These are phyloP conservation scores for Andrena camellia DNA, from an alignment of 2,888 invertebrate species.

Conservation along the genomic window DNA sequence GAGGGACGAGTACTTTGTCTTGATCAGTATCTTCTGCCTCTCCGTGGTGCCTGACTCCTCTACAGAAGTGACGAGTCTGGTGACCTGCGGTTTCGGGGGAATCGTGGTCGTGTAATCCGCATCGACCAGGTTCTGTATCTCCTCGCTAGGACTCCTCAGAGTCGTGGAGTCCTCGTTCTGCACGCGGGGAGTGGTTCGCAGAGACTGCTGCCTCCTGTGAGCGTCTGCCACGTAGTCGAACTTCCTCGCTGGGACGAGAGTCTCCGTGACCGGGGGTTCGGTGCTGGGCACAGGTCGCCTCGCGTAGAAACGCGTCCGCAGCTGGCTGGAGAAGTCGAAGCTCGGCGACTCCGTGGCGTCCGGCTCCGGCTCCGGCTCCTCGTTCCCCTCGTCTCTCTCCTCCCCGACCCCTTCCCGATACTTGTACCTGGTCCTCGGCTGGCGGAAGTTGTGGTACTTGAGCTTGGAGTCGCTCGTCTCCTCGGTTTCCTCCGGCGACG, in stretches of 20 bases:
- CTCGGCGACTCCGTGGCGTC: slow-evolving; percentile 38
- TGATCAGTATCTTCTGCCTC: slow-evolving; percentile 84
- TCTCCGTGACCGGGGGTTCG: slow-evolving; percentile 79
- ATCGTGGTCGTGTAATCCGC: slow-evolving; percentile 70
- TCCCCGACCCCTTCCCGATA: slow-evolving; percentile 10
- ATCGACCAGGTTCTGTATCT: slow-evolving; percentile 67
- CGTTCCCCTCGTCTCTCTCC: background rate
- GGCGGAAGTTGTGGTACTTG: slow-evolving; percentile 60
- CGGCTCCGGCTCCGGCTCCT: slow-evolving; percentile 3
- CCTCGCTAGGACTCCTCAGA: background rate
- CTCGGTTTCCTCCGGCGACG: slow-evolving; percentile 67
- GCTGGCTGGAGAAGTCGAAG: slow-evolving; percentile 49
- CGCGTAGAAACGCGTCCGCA: slow-evolving; percentile 72
- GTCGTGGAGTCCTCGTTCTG: slow-evolving; percentile 34
- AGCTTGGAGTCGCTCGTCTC: slow-evolving; percentile 54
- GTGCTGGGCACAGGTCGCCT: slow-evolving; percentile 74
- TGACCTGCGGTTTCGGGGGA: slow-evolving; percentile 81
- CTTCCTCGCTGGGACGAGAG: slow-evolving; percentile 81
- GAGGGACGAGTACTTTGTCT: slow-evolving; percentile 82
- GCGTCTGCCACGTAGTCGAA: slow-evolving; percentile 83
- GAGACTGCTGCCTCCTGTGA: slow-evolving; percentile 78
- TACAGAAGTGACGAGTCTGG: slow-evolving; percentile 85
- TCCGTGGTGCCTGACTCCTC: slow-evolving; percentile 85
- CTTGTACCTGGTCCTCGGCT: slow-evolving; percentile 68
- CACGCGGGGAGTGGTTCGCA: slow-evolving; percentile 71